Evolutionary conservation across 1,140 invertebrate genomes (phyloP), one percentile per base, ranked within the genome.

Genomic region (Drosophila hydei): DNA sequence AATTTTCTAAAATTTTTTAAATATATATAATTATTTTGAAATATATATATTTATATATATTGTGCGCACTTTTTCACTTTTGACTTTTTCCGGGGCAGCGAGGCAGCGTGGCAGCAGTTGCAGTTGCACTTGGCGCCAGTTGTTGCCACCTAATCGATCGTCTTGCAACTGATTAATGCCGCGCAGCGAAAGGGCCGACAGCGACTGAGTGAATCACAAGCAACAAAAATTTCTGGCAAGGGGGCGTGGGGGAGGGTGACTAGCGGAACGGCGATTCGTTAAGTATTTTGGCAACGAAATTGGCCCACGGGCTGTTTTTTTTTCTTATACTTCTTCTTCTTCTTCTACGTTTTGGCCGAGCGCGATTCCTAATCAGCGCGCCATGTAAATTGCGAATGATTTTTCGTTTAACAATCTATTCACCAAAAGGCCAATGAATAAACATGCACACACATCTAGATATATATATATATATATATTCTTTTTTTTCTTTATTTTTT

Each of bases 81-180:
- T 18, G 14, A 6, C n/a, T 42, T 42, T 42, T 42, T 5, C 12
- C 52, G 19, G 11, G n/a, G 55, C 27, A 19, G 27, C 16, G n/a
- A n/a, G n/a, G n/a, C n/a, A 40, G 38, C n/a, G 55, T 43, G 38
- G 38, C 8, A 5, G 38, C 38, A 16, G 38, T 16, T 16, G 38
- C 38, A 59, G 60, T 52, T 74, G 65, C 60, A 71, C 48, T 58
- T 65, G 68, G 72, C 60, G 56, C 51, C 73, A 77, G 72, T 83
- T 89, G 83, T 76, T 90, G 75, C 67, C 80, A 77, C 75, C 73
- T 85, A 88, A 91, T 91, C 90, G 90, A 91, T 90, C 90, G 79
- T 83, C 78, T 87, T 85, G 83, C 90, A 88, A 91, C 90, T 91
- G 90, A 91, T 91, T 88, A n/a, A 85, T 78, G 64, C 64, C 55